phyloP scores from a whole-genome alignment of 2,888 invertebrate genomes.

The Lasioglossum calceatum region DNA sequence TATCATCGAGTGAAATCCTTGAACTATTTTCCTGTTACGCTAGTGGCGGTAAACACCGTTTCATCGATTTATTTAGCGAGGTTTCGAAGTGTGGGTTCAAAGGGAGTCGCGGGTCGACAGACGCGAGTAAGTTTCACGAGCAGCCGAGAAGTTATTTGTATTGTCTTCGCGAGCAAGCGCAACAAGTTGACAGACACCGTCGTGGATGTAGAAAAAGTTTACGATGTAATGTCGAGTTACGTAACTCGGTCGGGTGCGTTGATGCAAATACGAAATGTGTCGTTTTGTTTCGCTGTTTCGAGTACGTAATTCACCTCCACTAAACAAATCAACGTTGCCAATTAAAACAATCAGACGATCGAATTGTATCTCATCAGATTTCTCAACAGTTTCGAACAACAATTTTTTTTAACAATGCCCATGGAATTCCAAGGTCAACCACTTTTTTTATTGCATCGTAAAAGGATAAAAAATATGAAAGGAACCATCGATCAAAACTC shows the following conservation, averaged over 20 bases:
- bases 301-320: constrained; percentile 5
- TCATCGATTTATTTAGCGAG: constrained; percentile 26
- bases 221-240: constrained; percentile 52
- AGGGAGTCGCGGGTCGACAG: constrained; percentile 37
- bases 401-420: not conserved
- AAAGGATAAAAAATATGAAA: no score
- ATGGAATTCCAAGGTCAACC: no score
- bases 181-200: constrained; percentile 59
- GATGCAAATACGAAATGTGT: constrained; percentile 35
- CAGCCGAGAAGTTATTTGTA: constrained; percentile 46
- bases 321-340: not conserved
- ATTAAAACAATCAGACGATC: not conserved
- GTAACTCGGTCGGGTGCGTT: constrained; percentile 31
- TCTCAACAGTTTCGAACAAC: not conserved
- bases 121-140: constrained; percentile 33
- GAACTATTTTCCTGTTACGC: not conserved
- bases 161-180: constrained; percentile 51
- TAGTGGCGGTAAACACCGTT: not conserved
- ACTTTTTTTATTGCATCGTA: no score
- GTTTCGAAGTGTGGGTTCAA: constrained; percentile 3
- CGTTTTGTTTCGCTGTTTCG: constrained; percentile 27
- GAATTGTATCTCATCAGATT: not conserved
- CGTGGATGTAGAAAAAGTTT: constrained; percentile 55
- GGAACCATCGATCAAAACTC: no score
- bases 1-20: not conserved